These are phyloP conservation scores for Rhingia campestris DNA, from an alignment of 2,888 invertebrate genomes.

Conservation along the genomic window DNA sequence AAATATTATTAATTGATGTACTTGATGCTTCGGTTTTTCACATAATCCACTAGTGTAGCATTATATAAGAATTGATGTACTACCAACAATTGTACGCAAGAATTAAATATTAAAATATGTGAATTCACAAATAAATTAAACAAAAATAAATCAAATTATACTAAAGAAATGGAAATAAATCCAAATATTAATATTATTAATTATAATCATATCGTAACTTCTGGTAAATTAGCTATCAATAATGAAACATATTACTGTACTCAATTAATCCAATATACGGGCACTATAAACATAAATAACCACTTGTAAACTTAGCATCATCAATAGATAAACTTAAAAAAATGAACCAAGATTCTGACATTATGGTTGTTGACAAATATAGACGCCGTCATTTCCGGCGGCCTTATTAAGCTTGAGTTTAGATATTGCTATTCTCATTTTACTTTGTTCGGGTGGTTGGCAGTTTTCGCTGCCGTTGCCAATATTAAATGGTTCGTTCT, in stretches of 20 bases:
- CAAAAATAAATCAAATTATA: slow-evolving; percentile 1
- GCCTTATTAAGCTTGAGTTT: too few species aligned
- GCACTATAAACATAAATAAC: neutral
- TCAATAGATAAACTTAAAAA: slow-evolving; percentile 1
- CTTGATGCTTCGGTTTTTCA: neutral
- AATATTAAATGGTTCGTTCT: too few species aligned
- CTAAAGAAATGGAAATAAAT: too few species aligned
- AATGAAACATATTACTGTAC: slow-evolving; percentile 1
- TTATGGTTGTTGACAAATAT: neutral
- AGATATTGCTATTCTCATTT: too few species aligned
- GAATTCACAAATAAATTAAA: neutral
- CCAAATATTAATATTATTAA: slow-evolving; percentile 5
- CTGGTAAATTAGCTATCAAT: neutral
- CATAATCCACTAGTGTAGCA: neutral
- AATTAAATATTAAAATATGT: neutral
- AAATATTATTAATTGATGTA: neutral
- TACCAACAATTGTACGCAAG: neutral
- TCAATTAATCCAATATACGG: slow-evolving; percentile 2
- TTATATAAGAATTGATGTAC: neutral
- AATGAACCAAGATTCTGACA: slow-evolving; percentile 4
- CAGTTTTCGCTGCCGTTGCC: too few species aligned
- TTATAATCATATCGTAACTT: neutral
- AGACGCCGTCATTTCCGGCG: too few species aligned
- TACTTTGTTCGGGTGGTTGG: too few species aligned
- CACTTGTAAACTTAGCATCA: neutral